Conservation (phyloP, 2,888 invertebrate genomes). For the Leucophora obtusa region DNA sequence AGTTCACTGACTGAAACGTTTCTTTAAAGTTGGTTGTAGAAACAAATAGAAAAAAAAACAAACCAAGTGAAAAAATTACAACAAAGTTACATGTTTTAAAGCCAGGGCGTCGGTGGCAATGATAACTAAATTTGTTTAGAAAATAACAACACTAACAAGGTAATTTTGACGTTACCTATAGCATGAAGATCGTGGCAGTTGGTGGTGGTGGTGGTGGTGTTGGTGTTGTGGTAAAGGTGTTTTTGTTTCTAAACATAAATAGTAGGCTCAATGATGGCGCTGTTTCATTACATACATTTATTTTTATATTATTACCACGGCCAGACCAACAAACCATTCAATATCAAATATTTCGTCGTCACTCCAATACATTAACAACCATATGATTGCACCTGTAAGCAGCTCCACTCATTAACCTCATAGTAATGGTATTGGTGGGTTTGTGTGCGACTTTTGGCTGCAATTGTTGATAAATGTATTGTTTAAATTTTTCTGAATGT, state of each 20-base stretch:
- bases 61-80: neutral
- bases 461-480: slow-evolving; percentile 39
- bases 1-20: slow-evolving; percentile 62
- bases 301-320: neutral
- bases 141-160: slow-evolving; percentile 6
- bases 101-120: slow-evolving; percentile 42
- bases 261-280: slow-evolving; percentile 24
- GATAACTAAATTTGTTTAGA: slow-evolving; percentile 41
- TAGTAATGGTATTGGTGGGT: neutral
- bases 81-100: slow-evolving; percentile 19
- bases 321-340: slow-evolving; percentile 26
- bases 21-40: neutral
- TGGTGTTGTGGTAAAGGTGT: slow-evolving; percentile 1
- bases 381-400: slow-evolving; percentile 29
- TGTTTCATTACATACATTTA: slow-evolving; percentile 17
- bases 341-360: neutral
- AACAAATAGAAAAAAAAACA: neutral
- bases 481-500: slow-evolving; percentile 16
- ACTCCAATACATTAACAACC: neutral
- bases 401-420: neutral
- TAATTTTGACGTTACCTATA: slow-evolving; percentile 20
- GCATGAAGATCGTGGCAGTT: neutral
- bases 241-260: neutral
- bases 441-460: neutral
- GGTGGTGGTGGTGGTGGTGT: neutral